Conservation (phyloP, 2,113 vertebrate genomes). For the Indicator maculatus region DNA sequence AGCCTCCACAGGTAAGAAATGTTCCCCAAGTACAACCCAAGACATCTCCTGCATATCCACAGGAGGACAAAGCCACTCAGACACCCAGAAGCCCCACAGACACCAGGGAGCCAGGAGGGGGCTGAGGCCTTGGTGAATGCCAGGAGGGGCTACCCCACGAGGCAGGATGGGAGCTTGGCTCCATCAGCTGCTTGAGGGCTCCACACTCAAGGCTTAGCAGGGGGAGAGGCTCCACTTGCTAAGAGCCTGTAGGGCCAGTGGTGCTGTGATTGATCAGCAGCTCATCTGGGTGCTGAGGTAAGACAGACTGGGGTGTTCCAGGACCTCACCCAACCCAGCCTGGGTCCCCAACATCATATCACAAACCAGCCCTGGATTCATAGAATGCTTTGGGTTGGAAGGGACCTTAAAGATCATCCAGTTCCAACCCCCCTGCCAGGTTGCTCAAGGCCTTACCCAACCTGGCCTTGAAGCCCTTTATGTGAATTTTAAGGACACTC, state of each 20-base stretch:
- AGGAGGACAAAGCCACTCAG: neutral
- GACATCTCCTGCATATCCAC: neutral
- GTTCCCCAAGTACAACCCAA: neutral
- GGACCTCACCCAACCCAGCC: too few species aligned
- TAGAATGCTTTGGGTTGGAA: too few species aligned
- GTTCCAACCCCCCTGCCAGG: too few species aligned
- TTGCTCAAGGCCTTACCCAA: neutral
- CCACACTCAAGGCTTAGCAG: neutral
- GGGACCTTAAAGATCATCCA: too few species aligned
- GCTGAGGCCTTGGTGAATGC: neutral
- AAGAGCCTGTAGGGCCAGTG: neutral
- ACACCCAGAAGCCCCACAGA: neutral
- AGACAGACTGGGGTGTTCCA: neutral
- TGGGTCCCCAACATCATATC: fast-evolving
- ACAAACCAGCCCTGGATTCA: neutral
- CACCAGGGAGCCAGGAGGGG: neutral
- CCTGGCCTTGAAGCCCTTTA: neutral
- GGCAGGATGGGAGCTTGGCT: fast-evolving
- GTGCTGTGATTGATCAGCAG: neutral
- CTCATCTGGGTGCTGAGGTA: neutral
- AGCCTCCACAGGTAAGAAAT: neutral
- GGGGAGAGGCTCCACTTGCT: neutral
- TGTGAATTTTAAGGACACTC: neutral
- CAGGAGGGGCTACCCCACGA: too few species aligned
- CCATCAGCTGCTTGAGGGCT: neutral